Evolutionary conservation across 2,888 invertebrate genomes (phyloP).

Genomic region (Ganaspis brasiliensis): DNA sequence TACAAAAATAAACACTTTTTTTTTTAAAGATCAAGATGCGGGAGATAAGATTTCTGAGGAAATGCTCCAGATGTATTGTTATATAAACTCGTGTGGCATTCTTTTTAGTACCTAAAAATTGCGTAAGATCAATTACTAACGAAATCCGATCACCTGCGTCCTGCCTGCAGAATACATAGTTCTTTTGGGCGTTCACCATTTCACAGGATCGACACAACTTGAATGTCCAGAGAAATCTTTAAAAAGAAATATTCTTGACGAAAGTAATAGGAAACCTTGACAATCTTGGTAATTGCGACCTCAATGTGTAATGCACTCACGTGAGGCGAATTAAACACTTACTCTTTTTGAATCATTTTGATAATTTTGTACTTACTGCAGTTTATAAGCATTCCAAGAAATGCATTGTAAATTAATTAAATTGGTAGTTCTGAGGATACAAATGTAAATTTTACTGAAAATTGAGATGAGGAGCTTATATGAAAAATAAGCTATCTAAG

Average conservation of each 20-base stretch:
- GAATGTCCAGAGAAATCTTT: constrained; percentile 36
- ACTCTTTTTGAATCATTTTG: not conserved
- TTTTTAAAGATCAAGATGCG: not conserved
- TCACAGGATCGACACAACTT: constrained; percentile 12
- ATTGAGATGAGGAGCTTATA: too few relatives aligned
- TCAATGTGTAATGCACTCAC: constrained; percentile 49
- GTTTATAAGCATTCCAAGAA: too few relatives aligned
- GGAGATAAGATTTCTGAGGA: constrained; percentile 12
- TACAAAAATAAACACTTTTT: not conserved
- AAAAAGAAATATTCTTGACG: constrained; percentile 50
- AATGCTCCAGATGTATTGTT: constrained; percentile 42
- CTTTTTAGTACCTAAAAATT: constrained; percentile 56
- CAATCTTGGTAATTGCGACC: constrained; percentile 61
- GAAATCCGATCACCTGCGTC: constrained; percentile 63
- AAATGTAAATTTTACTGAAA: too few relatives aligned
- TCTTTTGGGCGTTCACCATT: constrained; percentile 29
- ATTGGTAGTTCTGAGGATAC: too few relatives aligned
- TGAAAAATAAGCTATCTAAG: too few relatives aligned
- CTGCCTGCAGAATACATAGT: constrained; percentile 30
- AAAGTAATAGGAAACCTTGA: constrained; percentile 61
- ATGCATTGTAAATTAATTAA: too few relatives aligned
- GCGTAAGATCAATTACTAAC: constrained; percentile 61
- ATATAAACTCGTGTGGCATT: constrained; percentile 49
- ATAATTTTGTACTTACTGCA: too few relatives aligned
- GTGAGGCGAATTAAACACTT: constrained; percentile 14